phyloP scores from a whole-genome alignment of 2,888 invertebrate genomes.

The Allolobophora icterica region DNA sequence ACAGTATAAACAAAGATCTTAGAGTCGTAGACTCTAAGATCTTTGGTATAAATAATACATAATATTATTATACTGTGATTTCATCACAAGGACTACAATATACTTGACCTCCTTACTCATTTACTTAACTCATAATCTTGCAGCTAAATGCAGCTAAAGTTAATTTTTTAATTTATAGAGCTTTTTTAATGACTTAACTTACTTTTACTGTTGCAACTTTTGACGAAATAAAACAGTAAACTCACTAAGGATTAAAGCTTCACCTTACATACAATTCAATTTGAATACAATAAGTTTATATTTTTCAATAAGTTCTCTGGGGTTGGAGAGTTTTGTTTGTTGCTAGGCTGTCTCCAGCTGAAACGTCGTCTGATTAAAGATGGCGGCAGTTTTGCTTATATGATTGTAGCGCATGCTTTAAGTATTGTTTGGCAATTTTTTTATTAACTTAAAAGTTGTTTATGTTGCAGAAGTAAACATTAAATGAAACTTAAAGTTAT shows the following conservation, averaged over 20 bases:
- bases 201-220: background rate
- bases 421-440: background rate
- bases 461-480: background rate
- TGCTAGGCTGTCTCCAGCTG: background rate
- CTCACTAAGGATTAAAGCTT: background rate
- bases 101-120: background rate
- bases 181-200: background rate
- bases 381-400: background rate
- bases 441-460: constrained; percentile 5
- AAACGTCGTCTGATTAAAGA: constrained; percentile 3
- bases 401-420: background rate
- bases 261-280: background rate
- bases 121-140: background rate
- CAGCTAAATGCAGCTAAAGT: background rate
- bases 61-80: no score
- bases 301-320: background rate
- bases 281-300: background rate
- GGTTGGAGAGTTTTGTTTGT: constrained; percentile 14
- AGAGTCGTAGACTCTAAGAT: no score
- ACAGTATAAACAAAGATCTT: no score
- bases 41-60: no score
- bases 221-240: background rate
- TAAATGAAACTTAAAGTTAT: constrained; percentile 8
- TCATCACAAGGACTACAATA: no score
- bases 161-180: background rate